These are phyloP conservation scores for Escarpia spicata DNA, from an alignment of 2,888 invertebrate species.

Conservation along the genomic window DNA sequence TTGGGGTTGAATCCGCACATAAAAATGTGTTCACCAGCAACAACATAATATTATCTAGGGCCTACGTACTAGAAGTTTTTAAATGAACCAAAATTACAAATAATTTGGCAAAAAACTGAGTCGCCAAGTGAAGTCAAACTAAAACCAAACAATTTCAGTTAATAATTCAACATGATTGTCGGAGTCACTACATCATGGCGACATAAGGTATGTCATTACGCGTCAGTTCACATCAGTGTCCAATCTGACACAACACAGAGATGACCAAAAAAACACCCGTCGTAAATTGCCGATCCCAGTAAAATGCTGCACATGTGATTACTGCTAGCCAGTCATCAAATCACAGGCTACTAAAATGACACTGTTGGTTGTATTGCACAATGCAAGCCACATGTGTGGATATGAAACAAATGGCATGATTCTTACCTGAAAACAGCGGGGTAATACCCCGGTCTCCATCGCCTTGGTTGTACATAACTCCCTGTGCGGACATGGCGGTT, in stretches of 20 bases:
- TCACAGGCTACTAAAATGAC: not conserved
- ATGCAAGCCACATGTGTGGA: not conserved
- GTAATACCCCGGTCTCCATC: not conserved
- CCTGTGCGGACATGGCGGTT: not conserved
- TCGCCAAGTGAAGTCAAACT: not conserved
- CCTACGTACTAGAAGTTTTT: not conserved
- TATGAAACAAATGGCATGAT: not conserved
- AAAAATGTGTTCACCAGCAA: not conserved
- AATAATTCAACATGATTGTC: not conserved
- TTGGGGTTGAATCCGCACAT: not conserved
- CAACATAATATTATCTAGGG: not conserved
- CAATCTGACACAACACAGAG: not conserved
- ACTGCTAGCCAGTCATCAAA: not conserved
- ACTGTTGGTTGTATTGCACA: not conserved
- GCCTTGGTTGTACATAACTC: not conserved
- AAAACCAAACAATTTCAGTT: not conserved
- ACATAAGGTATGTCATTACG: not conserved
- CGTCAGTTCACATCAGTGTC: not conserved
- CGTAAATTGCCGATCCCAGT: not conserved
- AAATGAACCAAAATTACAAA: not conserved
- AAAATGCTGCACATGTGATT: not conserved
- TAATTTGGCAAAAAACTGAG: not conserved
- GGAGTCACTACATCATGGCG: not conserved
- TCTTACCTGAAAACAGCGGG: conserved; percentile 6
- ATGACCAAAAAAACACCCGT: not conserved